Conservation (phyloP, 2,797 vertebrate genomes). For the Artibeus jamaicensis region DNA sequence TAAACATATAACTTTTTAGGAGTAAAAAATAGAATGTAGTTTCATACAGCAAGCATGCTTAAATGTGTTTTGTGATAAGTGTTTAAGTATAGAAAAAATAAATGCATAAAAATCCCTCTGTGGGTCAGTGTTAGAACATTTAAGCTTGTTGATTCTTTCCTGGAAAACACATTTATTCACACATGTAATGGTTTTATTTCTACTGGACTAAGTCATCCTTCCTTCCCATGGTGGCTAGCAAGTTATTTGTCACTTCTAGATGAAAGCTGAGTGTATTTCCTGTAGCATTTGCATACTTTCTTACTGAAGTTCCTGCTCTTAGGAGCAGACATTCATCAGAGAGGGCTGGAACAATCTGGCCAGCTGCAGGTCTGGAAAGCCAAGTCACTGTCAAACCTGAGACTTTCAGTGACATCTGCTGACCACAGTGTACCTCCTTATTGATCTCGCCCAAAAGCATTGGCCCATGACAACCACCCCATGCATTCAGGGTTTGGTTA, state of each 20-base stretch:
- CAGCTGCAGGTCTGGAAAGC: background rate
- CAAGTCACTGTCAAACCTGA: background rate
- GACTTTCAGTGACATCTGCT: background rate
- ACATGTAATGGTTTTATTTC: conserved; percentile 32
- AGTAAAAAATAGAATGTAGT: background rate
- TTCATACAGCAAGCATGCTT: background rate
- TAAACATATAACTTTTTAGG: conserved; percentile 24
- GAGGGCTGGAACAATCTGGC: background rate
- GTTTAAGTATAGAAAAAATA: conserved; percentile 40
- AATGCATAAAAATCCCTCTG: conserved; percentile 3
- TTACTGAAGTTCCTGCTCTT: background rate
- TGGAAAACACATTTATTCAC: conserved; percentile 36
- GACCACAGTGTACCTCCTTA: background rate
- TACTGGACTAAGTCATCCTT: conserved; percentile 19
- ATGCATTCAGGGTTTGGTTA: background rate
- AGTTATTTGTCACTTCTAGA: conserved; percentile 4
- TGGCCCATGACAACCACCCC: background rate
- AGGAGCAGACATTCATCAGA: background rate
- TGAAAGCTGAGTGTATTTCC: background rate
- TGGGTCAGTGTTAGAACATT: background rate
- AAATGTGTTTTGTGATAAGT: conserved; percentile 38
- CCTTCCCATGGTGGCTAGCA: conserved; percentile 31
- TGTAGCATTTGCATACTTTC: background rate
- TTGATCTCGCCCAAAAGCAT: background rate
- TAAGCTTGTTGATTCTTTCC: conserved; percentile 49